Percentiles rank a stretch among this genome's conserved stretches.
phyloP scores from a whole-genome alignment of 2,888 invertebrate genomes.

The Dolichopus griseipennis region DNA sequence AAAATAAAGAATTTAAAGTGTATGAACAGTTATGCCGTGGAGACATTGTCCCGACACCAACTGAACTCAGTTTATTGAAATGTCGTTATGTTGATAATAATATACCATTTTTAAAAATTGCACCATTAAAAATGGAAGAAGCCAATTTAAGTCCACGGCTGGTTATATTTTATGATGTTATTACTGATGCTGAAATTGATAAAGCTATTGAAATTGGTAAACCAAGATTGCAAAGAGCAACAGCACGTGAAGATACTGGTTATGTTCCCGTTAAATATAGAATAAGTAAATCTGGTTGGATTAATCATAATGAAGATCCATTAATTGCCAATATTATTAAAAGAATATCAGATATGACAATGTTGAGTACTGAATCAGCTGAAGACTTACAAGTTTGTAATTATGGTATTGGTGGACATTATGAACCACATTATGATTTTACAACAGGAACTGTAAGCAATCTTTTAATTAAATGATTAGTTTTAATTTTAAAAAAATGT shows the following conservation, averaged over 20 bases:
- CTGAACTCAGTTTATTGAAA: slow-evolving; percentile 46
- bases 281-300: slow-evolving; percentile 97
- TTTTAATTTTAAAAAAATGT: no score
- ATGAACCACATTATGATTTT: slow-evolving; percentile 96
- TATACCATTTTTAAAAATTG: slow-evolving; percentile 65
- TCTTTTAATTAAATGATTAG: background rate
- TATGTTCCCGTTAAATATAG: slow-evolving; percentile 88
- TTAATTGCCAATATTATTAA: slow-evolving; percentile 64
- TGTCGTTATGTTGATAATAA: slow-evolving; percentile 66
- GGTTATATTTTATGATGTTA: slow-evolving; percentile 78
- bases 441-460: slow-evolving; percentile 43
- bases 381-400: slow-evolving; percentile 97
- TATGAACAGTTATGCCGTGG: slow-evolving; percentile 77
- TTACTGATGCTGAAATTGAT: slow-evolving; percentile 79
- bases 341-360: slow-evolving; percentile 78
- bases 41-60: slow-evolving; percentile 52
- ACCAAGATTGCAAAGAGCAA: slow-evolving; percentile 84
- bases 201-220: slow-evolving; percentile 73
- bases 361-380: slow-evolving; percentile 75
- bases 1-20: slow-evolving; percentile 50
- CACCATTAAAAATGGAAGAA: slow-evolving; percentile 75
- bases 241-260: slow-evolving; percentile 86
- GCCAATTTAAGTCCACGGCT: slow-evolving; percentile 70
- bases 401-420: slow-evolving; percentile 97
- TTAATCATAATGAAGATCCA: slow-evolving; percentile 72